phyloP scores from a whole-genome alignment of 23 tunicate species.

The Ciona savignyi region DNA sequence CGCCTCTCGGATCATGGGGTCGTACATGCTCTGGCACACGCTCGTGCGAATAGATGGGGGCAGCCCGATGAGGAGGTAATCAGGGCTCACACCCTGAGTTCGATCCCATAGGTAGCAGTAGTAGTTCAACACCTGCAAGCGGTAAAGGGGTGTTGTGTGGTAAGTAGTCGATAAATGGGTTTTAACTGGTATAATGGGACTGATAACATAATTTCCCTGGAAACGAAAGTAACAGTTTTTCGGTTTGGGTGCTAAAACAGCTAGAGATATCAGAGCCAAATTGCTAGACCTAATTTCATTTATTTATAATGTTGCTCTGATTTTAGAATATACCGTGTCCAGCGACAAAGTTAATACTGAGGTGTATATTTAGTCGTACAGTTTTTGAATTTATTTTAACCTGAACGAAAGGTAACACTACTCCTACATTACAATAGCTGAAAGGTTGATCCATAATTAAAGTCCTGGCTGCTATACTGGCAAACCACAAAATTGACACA shows the following conservation, averaged over 20 bases:
- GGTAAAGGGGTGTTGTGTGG: background rate
- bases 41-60: slow-evolving; percentile 71
- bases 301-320: too few relatives aligned
- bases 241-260: background rate
- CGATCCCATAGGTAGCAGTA: slow-evolving; percentile 85
- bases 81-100: slow-evolving; percentile 76
- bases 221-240: background rate
- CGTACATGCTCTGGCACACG: slow-evolving; percentile 82
- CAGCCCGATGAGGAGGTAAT: slow-evolving; percentile 33
- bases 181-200: background rate
- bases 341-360: too few relatives aligned
- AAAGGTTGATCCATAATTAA: too few relatives aligned
- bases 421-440: too few relatives aligned
- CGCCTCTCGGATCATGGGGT: slow-evolving; percentile 53
- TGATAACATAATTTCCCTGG: too few relatives aligned
- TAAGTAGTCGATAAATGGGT: background rate
- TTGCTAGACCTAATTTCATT: too few relatives aligned
- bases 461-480: too few relatives aligned
- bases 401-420: too few relatives aligned
- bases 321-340: too few relatives aligned
- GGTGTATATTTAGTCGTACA: too few relatives aligned
- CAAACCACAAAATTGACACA: too few relatives aligned
- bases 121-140: slow-evolving; percentile 52
- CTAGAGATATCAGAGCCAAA: background rate
- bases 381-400: too few relatives aligned